These are phyloP conservation scores for Blomia tropicalis DNA, from an alignment of 2,888 invertebrate genomes.

Conservation along the genomic window DNA sequence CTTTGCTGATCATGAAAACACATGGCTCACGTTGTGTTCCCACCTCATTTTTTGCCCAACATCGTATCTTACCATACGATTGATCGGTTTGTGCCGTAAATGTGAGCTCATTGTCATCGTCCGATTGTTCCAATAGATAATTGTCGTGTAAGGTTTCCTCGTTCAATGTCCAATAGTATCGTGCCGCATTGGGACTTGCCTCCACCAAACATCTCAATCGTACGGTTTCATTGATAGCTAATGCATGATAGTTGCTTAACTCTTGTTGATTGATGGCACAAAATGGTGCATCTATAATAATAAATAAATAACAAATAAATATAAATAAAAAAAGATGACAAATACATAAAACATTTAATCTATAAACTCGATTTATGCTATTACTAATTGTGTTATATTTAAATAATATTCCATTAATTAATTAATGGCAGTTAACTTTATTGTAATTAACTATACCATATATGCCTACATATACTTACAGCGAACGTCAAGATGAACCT, in stretches of 20 bases:
- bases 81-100: background rate
- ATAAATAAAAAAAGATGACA: too few species aligned
- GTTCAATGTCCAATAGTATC: conserved; percentile 22
- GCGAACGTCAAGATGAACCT: conserved; percentile 16
- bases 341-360: too few species aligned
- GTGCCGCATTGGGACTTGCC: background rate
- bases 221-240: conserved; percentile 16
- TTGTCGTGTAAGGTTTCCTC: background rate
- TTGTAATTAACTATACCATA: too few species aligned
- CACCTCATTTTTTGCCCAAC: conserved; percentile 20
- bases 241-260: background rate
- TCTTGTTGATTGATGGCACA: background rate
- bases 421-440: background rate
- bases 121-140: background rate
- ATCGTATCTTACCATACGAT: conserved; percentile 9
- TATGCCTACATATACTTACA: conserved; percentile 20
- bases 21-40: conserved; percentile 21
- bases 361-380: background rate
- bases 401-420: background rate
- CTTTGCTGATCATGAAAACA: conserved; percentile 12
- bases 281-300: background rate
- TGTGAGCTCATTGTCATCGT: conserved; percentile 1
- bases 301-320: too few species aligned
- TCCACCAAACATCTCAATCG: conserved; percentile 12
- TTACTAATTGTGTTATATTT: background rate